Percentiles rank a stretch among this genome's conserved stretches.
These are phyloP conservation scores for Cylloceria caligata DNA, from an alignment of 2,888 invertebrate species.

Conservation along the genomic window DNA sequence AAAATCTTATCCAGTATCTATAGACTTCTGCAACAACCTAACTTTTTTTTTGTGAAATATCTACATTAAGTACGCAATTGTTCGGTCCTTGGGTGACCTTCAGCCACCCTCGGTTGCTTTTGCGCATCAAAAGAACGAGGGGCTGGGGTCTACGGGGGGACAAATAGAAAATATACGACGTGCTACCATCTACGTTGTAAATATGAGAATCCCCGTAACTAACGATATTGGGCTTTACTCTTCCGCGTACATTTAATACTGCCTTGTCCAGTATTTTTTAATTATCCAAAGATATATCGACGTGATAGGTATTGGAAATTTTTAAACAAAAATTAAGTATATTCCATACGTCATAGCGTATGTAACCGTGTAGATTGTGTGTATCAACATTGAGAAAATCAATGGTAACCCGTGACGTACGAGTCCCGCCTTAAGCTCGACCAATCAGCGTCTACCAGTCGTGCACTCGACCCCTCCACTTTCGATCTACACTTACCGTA, in stretches of 20 bases:
- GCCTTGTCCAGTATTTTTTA: neutral
- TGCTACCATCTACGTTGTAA: neutral
- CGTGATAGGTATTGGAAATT: neutral
- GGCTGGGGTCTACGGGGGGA: neutral
- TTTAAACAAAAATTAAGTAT: neutral
- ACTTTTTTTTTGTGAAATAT: neutral
- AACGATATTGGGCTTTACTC: neutral
- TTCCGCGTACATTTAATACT: neutral
- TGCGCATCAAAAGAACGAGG: neutral
- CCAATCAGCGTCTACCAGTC: conserved; percentile 74
- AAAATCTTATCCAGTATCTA: neutral
- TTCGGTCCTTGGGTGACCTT: conserved; percentile 22
- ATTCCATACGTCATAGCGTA: conserved; percentile 30
- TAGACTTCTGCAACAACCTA: too few species aligned
- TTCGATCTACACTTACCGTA: conserved; percentile 73
- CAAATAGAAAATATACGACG: neutral
- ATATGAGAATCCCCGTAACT: neutral
- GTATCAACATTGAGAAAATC: conserved; percentile 80
- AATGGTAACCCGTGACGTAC: conserved; percentile 83
- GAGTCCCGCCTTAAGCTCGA: conserved; percentile 80
- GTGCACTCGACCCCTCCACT: conserved; percentile 68
- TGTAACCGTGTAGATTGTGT: conserved; percentile 20
- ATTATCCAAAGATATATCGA: neutral
- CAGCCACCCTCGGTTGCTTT: conserved; percentile 8
- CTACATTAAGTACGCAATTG: conserved; percentile 11